These are phyloP conservation scores for Lepisosteus oculatus DNA, from an alignment of 2,113 vertebrate species.

Conservation along the genomic window DNA sequence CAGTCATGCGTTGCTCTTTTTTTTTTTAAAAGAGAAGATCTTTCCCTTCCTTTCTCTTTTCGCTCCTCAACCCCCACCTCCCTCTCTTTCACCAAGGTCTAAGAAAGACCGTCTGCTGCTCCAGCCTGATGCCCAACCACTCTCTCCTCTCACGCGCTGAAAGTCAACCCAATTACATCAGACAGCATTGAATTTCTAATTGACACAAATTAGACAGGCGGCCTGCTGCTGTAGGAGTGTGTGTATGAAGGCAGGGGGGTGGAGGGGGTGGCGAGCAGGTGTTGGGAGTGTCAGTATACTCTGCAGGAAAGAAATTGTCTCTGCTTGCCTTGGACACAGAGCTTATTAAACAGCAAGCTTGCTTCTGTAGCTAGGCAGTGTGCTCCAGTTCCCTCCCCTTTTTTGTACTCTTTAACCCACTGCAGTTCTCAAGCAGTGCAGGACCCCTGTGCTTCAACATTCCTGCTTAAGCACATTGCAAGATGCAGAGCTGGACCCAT, in stretches of 20 bases:
- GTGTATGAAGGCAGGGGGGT: no score
- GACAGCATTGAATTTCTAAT: constrained; percentile 63
- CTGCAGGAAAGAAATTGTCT: constrained; percentile 22
- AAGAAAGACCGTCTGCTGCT: no score
- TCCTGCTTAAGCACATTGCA: no score
- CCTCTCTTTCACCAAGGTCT: neutral
- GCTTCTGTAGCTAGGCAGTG: no score
- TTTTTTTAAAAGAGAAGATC: no score
- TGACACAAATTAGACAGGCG: constrained; percentile 69
- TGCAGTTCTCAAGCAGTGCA: no score
- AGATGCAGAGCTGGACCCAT: no score
- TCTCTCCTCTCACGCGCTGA: constrained; percentile 28
- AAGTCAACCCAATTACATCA: constrained; percentile 64
- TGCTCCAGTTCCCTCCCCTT: no score
- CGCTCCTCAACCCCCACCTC: neutral
- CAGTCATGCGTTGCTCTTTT: no score
- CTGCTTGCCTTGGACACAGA: neutral
- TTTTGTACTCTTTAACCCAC: no score
- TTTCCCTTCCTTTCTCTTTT: constrained; percentile 43
- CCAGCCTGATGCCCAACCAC: neutral
- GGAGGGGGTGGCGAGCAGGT: constrained; percentile 48
- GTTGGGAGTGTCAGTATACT: constrained; percentile 34
- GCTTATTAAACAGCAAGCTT: no score
- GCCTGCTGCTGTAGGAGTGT: constrained; percentile 48
- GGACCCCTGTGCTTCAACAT: no score